Evolutionary conservation across 1,140 invertebrate species (phyloP).

Genomic region (Tachypleus tridentatus): DNA sequence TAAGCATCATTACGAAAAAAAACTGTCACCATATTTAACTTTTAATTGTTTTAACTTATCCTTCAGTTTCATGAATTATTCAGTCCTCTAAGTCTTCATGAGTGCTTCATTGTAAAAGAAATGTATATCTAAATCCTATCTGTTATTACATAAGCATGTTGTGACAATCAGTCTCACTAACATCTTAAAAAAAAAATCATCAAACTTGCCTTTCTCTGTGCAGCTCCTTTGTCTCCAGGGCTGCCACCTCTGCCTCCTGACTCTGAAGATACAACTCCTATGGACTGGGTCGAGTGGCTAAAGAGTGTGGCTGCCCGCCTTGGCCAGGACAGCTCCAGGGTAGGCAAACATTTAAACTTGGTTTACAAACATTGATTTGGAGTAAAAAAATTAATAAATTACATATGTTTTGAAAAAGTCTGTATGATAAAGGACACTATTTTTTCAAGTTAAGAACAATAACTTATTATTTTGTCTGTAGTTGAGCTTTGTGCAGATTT

Average conservation of each 20-base stretch:
- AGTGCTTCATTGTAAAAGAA: conserved; percentile 4
- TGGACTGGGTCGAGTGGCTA: conserved; percentile 19
- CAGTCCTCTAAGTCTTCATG: neutral
- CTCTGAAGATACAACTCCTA: conserved; percentile 16
- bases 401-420: too few species aligned
- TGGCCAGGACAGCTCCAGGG: conserved; percentile 15
- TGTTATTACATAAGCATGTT: neutral
- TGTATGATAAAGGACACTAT: too few species aligned
- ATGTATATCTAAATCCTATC: neutral
- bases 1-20: too few species aligned
- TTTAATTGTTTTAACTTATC: too few species aligned
- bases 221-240: conserved; percentile 10
- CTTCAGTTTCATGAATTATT: neutral
- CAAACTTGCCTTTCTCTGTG: conserved; percentile 5
- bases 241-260: conserved; percentile 17
- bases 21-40: too few species aligned
- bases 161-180: neutral
- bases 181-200: conserved; percentile 8
- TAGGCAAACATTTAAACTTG: neutral
- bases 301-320: conserved; percentile 16
- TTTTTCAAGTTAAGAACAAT: too few species aligned
- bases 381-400: too few species aligned
- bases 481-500: too few species aligned
- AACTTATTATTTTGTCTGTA: too few species aligned
- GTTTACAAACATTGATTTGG: too few species aligned